Percentiles rank a stretch among this genome's conserved stretches.
Conservation (phyloP, 1,140 invertebrate species). For the Intoshia linei region DNA sequence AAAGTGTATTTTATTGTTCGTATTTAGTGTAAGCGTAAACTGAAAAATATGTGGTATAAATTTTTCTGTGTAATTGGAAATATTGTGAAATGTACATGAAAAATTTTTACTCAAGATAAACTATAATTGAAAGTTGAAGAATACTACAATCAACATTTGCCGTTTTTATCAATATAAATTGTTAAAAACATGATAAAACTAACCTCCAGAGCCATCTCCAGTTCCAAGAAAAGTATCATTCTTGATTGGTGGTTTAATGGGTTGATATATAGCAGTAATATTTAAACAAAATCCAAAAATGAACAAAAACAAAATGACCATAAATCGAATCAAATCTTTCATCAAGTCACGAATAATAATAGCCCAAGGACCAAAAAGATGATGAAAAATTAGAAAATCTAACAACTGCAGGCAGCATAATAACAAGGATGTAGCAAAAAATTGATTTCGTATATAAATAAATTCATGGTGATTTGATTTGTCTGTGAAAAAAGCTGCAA, state of each 20-base stretch:
- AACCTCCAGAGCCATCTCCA: conserved; percentile 10
- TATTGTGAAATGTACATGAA: no score
- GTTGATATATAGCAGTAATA: conserved; percentile 69
- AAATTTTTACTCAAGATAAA: no score
- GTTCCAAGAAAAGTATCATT: conserved; percentile 8
- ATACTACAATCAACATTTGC: no score
- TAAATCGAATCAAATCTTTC: conserved; percentile 50
- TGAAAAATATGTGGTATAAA: no score
- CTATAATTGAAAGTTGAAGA: no score
- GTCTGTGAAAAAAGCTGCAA: conserved; percentile 30
- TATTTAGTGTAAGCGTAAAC: no score
- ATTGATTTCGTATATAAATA: conserved; percentile 67
- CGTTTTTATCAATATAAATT: not conserved
- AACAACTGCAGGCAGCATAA: conserved; percentile 78
- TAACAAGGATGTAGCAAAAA: conserved; percentile 64
- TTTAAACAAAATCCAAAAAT: conserved; percentile 91
- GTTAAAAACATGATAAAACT: not conserved
- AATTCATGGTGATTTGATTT: conserved; percentile 33
- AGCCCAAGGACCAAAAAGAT: conserved; percentile 82
- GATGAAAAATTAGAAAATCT: conserved; percentile 62
- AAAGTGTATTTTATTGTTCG: no score
- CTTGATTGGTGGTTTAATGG: conserved; percentile 26
- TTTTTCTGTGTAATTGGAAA: no score
- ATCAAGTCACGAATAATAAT: conserved; percentile 32
- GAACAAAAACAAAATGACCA: conserved; percentile 79